phyloP scores from a whole-genome alignment of 92 coral and sea anemone genomes.

The Porites divaricata region DNA sequence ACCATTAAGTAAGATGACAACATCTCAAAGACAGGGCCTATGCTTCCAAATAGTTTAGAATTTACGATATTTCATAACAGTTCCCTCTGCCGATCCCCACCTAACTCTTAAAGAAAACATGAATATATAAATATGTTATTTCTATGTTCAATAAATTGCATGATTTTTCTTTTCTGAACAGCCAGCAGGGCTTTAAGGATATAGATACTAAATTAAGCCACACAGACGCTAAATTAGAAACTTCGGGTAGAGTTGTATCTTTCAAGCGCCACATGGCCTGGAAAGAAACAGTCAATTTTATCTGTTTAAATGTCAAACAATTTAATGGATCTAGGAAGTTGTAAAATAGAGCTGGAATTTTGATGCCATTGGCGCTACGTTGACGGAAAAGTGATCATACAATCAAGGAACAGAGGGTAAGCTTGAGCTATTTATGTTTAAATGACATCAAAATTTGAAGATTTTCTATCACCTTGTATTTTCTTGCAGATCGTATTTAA shows the following conservation, averaged over 20 bases:
- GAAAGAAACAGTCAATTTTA: conserved; percentile 33
- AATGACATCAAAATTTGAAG: conserved; percentile 10
- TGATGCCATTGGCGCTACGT: background rate
- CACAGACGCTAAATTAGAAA: conserved; percentile 10
- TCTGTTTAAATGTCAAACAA: conserved; percentile 21
- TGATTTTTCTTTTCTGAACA: too few species aligned
- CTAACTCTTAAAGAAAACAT: too few species aligned
- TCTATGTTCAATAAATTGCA: background rate
- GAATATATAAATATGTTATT: background rate
- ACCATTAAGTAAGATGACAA: background rate
- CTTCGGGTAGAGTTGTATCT: conserved; percentile 6
- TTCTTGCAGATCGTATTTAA: background rate
- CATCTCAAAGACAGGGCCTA: background rate
- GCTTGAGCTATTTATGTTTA: conserved; percentile 10
- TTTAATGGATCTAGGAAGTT: conserved; percentile 21
- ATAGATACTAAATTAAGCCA: background rate
- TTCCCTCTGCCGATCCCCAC: background rate
- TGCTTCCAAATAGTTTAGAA: background rate
- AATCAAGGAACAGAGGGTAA: conserved; percentile 12
- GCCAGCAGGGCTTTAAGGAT: background rate
- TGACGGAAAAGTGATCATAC: background rate
- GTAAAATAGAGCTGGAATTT: conserved; percentile 26
- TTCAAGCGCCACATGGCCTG: conserved; percentile 38
- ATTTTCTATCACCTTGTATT: conserved; percentile 6
- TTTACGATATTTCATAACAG: background rate